These are phyloP conservation scores for Styela plicata DNA, from an alignment of 23 tunicate genomes.

Conservation along the genomic window DNA sequence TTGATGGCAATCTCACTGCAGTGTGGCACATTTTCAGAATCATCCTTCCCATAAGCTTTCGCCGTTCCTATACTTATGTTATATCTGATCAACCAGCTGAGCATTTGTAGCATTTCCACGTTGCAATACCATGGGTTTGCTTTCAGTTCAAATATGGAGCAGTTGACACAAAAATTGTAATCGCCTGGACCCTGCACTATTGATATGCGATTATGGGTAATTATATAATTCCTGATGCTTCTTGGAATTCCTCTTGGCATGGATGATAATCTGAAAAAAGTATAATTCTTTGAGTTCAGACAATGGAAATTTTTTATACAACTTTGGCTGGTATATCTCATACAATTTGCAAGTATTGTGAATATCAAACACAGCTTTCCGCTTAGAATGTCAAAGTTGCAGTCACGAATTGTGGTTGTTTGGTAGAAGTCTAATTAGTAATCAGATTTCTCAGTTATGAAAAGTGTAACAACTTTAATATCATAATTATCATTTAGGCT, in stretches of 20 bases:
- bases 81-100: constrained; percentile 15
- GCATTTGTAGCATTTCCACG: constrained; percentile 11
- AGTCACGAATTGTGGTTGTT: too few species aligned
- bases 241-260: constrained; percentile 58
- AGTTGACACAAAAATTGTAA: constrained; percentile 60
- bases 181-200: constrained; percentile 35
- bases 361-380: too few species aligned
- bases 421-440: too few species aligned
- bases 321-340: too few species aligned
- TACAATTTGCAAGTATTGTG: too few species aligned
- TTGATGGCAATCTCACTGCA: neutral
- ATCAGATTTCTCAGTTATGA: too few species aligned
- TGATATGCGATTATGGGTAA: constrained; percentile 40
- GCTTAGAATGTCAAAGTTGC: too few species aligned
- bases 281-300: neutral
- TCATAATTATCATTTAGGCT: too few species aligned
- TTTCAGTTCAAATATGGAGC: constrained; percentile 17
- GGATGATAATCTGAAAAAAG: constrained; percentile 30
- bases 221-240: constrained; percentile 1
- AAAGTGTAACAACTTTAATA: too few species aligned
- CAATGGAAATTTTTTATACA: too few species aligned
- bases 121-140: constrained; percentile 18
- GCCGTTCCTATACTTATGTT: neutral
- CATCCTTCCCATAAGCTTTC: neutral
- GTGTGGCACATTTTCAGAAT: neutral